Evolutionary conservation across 2,113 vertebrate genomes (phyloP).

Genomic region (Odontophorus gujanensis): DNA sequence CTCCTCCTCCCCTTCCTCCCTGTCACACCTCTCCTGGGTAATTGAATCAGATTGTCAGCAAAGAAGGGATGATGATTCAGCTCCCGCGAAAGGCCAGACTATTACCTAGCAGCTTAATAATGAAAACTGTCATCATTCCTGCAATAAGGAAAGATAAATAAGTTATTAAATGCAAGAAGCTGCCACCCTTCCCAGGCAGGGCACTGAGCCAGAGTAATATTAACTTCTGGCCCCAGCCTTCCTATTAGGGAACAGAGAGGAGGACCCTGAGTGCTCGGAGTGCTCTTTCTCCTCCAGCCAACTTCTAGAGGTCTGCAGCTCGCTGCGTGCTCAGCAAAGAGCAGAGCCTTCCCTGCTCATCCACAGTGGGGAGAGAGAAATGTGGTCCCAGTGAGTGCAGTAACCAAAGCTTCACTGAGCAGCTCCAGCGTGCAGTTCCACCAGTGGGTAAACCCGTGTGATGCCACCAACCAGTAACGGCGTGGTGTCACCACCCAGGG

Average conservation of each 20-base stretch:
- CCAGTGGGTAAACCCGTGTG: no score
- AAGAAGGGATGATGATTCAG: slow-evolving; percentile 67
- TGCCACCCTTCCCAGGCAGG: slow-evolving; percentile 54
- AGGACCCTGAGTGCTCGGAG: neutral
- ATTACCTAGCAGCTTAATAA: slow-evolving; percentile 75
- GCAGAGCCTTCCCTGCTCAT: neutral
- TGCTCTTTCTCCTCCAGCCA: neutral
- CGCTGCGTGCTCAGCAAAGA: neutral
- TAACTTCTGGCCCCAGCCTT: slow-evolving; percentile 38
- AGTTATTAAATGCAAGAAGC: slow-evolving; percentile 66
- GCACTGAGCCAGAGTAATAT: slow-evolving; percentile 48
- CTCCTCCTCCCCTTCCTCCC: neutral
- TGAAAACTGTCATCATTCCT: slow-evolving; percentile 73
- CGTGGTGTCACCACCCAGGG: accelerated
- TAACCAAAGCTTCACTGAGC: neutral
- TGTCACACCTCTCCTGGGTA: slow-evolving; percentile 2
- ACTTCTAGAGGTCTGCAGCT: neutral
- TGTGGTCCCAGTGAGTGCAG: neutral
- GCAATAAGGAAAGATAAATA: slow-evolving; percentile 78
- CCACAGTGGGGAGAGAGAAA: neutral
- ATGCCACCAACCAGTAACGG: accelerated
- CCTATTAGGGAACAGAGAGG: neutral
- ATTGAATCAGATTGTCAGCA: slow-evolving; percentile 62
- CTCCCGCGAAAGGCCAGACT: slow-evolving; percentile 65
- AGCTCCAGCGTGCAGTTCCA: no score